These are phyloP conservation scores for Rhamnusium bicolor DNA, from an alignment of 2,888 invertebrate genomes.

Conservation along the genomic window DNA sequence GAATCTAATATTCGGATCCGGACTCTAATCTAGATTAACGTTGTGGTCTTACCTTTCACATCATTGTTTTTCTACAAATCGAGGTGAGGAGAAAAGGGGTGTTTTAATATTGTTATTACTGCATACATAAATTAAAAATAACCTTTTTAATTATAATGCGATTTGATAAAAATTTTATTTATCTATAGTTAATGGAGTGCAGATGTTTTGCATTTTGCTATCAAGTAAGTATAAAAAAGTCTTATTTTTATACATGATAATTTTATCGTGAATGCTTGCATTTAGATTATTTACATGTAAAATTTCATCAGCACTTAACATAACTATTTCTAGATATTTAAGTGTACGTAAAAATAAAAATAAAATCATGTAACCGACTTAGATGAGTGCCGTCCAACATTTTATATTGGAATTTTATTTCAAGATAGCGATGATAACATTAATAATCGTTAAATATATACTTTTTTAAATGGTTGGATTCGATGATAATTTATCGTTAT, in stretches of 20 bases:
- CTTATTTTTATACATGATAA: conserved; percentile 51
- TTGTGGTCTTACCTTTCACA: background rate
- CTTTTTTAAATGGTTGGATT: conserved; percentile 22
- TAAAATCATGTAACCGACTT: conserved; percentile 29
- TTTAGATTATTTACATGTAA: conserved; percentile 55
- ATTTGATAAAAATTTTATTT: conserved; percentile 48
- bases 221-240: conserved; percentile 51
- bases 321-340: conserved; percentile 50
- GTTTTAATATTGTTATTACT: background rate
- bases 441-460: conserved; percentile 37
- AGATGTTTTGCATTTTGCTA: conserved; percentile 55
- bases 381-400: conserved; percentile 24
- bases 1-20: no score
- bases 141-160: conserved; percentile 44
- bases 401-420: conserved; percentile 32
- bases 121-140: conserved; percentile 14
- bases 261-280: conserved; percentile 47
- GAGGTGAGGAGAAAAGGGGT: background rate
- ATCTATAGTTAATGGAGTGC: conserved; percentile 53
- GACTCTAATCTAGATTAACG: no score
- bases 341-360: conserved; percentile 25
- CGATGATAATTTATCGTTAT: conserved; percentile 17
- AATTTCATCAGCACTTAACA: conserved; percentile 58
- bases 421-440: conserved; percentile 9
- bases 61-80: background rate